Conservation (phyloP, 2,888 invertebrate genomes). For the Eurytoma californica region DNA sequence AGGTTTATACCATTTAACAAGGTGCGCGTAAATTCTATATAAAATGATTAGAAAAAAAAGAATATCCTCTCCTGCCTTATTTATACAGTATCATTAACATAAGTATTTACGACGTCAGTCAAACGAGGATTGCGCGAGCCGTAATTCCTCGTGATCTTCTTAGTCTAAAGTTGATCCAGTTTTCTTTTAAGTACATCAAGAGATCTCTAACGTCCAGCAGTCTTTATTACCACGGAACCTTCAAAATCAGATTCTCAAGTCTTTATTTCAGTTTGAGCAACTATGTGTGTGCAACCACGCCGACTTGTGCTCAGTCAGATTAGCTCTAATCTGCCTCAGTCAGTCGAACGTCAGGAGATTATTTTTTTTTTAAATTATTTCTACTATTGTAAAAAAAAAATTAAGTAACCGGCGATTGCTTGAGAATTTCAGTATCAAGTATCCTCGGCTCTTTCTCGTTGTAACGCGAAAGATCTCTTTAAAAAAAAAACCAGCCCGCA, state of each 20-base stretch:
- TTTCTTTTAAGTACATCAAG: conserved; percentile 53
- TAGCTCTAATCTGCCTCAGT: neutral
- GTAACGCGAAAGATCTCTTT: conserved; percentile 65
- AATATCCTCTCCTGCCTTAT: conserved; percentile 51
- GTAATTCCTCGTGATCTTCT: conserved; percentile 30
- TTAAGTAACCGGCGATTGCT: conserved; percentile 14
- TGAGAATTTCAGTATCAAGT: conserved; percentile 18
- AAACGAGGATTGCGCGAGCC: conserved; percentile 40
- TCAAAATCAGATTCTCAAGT: conserved; percentile 37
- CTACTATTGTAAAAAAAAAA: neutral
- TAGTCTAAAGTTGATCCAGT: conserved; percentile 43
- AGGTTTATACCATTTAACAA: conserved; percentile 71
- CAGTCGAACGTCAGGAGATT: neutral
- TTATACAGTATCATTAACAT: conserved; percentile 51
- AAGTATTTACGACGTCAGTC: conserved; percentile 60
- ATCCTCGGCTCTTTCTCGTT: conserved; percentile 11
- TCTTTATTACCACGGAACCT: conserved; percentile 44
- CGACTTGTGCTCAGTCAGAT: neutral
- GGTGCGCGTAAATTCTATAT: conserved; percentile 63
- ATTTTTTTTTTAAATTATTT: neutral
- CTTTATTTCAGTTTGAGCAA: conserved; percentile 26
- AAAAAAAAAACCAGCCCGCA: conserved; percentile 60
- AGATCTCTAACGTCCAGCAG: conserved; percentile 56
- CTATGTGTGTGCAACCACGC: neutral
- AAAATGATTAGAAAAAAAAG: conserved; percentile 54